Evolutionary conservation across 2,797 vertebrate species (phyloP), one percentile per base, ranked within the genome.

Genomic region (Hydrophis major): DNA sequence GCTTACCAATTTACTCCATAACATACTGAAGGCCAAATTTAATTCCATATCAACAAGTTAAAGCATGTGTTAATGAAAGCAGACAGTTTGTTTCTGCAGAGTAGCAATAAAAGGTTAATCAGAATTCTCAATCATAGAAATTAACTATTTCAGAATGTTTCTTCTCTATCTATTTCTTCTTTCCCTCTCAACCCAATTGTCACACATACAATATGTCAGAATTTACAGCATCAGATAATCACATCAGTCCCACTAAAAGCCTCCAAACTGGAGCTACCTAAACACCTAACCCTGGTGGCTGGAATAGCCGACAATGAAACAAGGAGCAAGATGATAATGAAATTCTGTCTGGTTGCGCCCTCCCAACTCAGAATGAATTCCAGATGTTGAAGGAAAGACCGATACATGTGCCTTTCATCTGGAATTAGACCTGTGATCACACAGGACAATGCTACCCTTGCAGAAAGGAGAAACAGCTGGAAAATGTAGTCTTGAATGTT

Each of bases 371-470:
- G 96, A 98, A 98, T 98, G 97, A 98, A 96, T 98, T 98, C 98
- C 98, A 99, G 98, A 99, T 99, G 98, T 98, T 96, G 94, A 95
- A 96, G 97, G 37, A 95, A 97, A 97, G 47, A 10, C 74, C 89
- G 98, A 96, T 1, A 20, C 96, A 88, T 69, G 88, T 13, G 47
- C 92, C 96, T 96, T 83, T 37, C 94, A 60, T 87, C 96, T 93
- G 59, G 28, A 95, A 94, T 83, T 94, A 28, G 27, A 50, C 57
- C 89, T 89, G 90, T 95, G 94, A 95, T 87, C 96, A 94, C 57
- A 3, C 56, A 90, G 95, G 95, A 95, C 93, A 95, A 86, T 37
- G 56, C 57, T 91, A 93, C 92, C 94, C 92, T 92, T 86, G 90
- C 90, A 56, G 57, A 47, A 87, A 93, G 32, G 53, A 0, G 13